Percentiles rank a stretch among this genome's conserved stretches.
These are phyloP conservation scores for Ernsta delagoae DNA, from an alignment of 2,888 invertebrate species.

Conservation along the genomic window DNA sequence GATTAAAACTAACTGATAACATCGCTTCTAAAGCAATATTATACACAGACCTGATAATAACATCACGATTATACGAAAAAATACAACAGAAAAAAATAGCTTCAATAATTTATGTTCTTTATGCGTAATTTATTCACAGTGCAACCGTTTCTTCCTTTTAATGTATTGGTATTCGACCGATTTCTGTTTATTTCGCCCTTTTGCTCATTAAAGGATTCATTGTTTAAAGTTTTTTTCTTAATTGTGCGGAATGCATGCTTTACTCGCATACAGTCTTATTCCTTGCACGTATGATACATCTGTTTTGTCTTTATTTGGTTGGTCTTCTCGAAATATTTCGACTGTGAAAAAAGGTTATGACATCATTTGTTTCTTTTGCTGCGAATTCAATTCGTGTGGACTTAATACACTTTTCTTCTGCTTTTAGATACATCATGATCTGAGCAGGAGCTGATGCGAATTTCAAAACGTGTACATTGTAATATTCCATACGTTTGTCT, in stretches of 20 bases:
- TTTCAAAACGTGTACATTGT: conserved; percentile 57
- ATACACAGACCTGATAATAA: background rate
- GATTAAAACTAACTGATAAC: too few relatives aligned
- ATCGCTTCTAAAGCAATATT: too few relatives aligned
- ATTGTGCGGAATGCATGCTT: conserved; percentile 2
- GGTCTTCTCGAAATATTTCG: conserved; percentile 27
- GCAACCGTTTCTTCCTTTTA: conserved; percentile 29
- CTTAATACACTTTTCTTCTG: conserved; percentile 42
- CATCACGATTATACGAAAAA: conserved; percentile 1
- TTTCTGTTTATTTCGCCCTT: conserved; percentile 34
- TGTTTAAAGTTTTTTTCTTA: conserved; percentile 34
- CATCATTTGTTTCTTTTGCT: conserved; percentile 19
- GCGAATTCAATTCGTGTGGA: conserved; percentile 17
- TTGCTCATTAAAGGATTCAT: conserved; percentile 39
- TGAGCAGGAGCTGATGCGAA: conserved; percentile 50
- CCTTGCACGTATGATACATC: conserved; percentile 26
- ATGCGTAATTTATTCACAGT: conserved; percentile 34
- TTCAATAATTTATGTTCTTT: conserved; percentile 23
- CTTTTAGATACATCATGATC: conserved; percentile 45
- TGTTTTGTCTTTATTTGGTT: conserved; percentile 19
- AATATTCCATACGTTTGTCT: conserved; percentile 46
- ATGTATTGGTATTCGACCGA: conserved; percentile 33
- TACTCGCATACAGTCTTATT: conserved; percentile 20
- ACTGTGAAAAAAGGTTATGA: conserved; percentile 6
- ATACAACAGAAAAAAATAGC: background rate